Evolutionary conservation across 1,140 invertebrate genomes (phyloP).

Genomic region (Pantala flavescens): DNA sequence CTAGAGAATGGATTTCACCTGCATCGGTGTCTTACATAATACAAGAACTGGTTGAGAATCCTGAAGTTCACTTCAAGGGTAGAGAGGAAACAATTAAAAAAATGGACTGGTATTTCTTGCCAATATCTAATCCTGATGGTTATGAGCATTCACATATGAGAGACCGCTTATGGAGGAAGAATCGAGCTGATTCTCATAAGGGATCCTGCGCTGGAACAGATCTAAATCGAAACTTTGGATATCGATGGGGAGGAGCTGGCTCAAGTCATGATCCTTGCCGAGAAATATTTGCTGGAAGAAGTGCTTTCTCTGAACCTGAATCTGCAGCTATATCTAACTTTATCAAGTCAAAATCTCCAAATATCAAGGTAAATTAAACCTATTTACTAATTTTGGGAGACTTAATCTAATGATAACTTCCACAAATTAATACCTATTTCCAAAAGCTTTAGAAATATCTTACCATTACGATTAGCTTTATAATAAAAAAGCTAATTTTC

Average conservation of each 20-base stretch:
- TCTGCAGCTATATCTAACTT: conserved; percentile 42
- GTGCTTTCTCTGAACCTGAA: conserved; percentile 77
- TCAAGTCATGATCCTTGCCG: conserved; percentile 64
- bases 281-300: conserved; percentile 65
- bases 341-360: conserved; percentile 32
- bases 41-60: conserved; percentile 30
- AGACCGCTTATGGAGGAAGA: conserved; percentile 47
- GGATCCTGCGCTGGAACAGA: conserved; percentile 43
- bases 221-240: conserved; percentile 59
- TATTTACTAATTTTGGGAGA: no score
- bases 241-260: conserved; percentile 56
- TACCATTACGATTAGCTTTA: no score
- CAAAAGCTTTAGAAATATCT: no score
- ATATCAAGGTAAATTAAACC: conserved; percentile 37
- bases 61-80: conserved; percentile 17
- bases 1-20: conserved; percentile 71
- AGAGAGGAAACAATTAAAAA: conserved; percentile 35
- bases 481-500: no score
- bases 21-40: conserved; percentile 53
- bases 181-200: conserved; percentile 37
- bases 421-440: no score
- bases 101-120: conserved; percentile 44
- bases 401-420: no score
- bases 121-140: conserved; percentile 52
- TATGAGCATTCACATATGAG: conserved; percentile 34